Percentiles rank a stretch among this genome's conserved stretches.
These are phyloP conservation scores for Beaufortia kweichowensis DNA, from an alignment of 2,113 vertebrate species.

Conservation along the genomic window DNA sequence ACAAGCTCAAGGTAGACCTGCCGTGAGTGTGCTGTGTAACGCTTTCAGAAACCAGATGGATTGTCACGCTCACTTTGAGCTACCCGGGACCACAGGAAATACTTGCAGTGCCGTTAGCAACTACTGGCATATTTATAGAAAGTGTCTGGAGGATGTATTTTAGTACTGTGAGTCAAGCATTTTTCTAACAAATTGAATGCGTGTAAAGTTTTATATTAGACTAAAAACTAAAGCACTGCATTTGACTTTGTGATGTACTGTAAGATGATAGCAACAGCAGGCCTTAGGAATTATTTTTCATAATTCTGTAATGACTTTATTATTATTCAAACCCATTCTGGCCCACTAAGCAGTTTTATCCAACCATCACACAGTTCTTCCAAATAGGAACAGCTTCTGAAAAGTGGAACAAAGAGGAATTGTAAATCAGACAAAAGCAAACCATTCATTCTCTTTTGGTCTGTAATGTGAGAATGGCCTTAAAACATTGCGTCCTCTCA, in stretches of 20 bases:
- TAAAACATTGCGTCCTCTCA: conserved; percentile 32
- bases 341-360: not conserved
- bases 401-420: conserved; percentile 32
- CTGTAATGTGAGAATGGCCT: conserved; percentile 36
- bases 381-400: conserved; percentile 7
- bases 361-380: not conserved
- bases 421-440: conserved; percentile 43
- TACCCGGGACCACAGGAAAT: conserved; percentile 39
- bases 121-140: conserved; percentile 28
- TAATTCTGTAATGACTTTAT: not conserved
- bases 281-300: not conserved
- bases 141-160: not conserved
- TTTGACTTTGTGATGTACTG: not conserved
- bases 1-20: conserved; percentile 89
- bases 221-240: not conserved
- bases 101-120: not conserved
- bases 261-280: not conserved
- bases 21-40: conserved; percentile 63
- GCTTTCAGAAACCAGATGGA: conserved; percentile 39
- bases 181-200: too few species aligned
- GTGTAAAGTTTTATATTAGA: too few species aligned
- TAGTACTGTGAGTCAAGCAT: too few species aligned
- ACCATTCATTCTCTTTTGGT: conserved; percentile 34
- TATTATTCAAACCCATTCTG: too few species aligned
- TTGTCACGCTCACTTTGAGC: conserved; percentile 36